Percentiles rank a stretch among this genome's conserved stretches.
Evolutionary conservation across 2,797 vertebrate species (phyloP).

Genomic region (Prunella strophiata): DNA sequence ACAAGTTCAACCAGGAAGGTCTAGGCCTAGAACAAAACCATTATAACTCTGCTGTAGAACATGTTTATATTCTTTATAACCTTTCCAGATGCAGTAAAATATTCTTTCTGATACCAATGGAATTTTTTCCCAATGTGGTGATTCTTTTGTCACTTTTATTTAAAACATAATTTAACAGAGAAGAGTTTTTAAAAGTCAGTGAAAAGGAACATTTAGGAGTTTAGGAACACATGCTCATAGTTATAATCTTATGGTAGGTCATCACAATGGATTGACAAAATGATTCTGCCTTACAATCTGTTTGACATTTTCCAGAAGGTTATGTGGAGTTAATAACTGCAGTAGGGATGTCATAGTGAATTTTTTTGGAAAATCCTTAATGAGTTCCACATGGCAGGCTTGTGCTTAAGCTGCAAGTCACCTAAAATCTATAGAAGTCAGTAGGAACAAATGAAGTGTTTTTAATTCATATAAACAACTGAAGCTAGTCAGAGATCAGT

Average conservation of each 20-base stretch:
- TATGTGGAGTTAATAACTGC: conserved; percentile 14
- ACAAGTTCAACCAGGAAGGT: neutral
- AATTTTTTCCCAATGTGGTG: neutral
- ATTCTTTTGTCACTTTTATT: neutral
- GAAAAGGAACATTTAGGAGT: neutral
- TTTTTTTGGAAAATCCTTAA: conserved; percentile 22
- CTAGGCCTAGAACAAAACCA: neutral
- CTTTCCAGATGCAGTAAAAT: neutral
- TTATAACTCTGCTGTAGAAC: conserved; percentile 20
- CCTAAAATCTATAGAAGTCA: neutral
- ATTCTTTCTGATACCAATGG: neutral
- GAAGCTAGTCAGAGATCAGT: neutral
- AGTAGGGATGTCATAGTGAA: neutral
- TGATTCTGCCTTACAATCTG: neutral
- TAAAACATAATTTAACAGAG: neutral
- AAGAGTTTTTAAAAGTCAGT: neutral
- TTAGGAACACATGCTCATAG: neutral
- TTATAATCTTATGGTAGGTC: neutral
- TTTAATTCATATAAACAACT: neutral
- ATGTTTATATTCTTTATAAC: neutral
- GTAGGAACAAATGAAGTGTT: neutral
- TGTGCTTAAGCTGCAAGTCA: neutral
- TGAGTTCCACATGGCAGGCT: neutral
- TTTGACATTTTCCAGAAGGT: conserved; percentile 36
- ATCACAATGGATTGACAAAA: conserved; percentile 3